Percentiles rank a stretch among this genome's conserved stretches.
phyloP scores from a whole-genome alignment of 2,888 invertebrate genomes.

The Oconnorella tubifera region DNA sequence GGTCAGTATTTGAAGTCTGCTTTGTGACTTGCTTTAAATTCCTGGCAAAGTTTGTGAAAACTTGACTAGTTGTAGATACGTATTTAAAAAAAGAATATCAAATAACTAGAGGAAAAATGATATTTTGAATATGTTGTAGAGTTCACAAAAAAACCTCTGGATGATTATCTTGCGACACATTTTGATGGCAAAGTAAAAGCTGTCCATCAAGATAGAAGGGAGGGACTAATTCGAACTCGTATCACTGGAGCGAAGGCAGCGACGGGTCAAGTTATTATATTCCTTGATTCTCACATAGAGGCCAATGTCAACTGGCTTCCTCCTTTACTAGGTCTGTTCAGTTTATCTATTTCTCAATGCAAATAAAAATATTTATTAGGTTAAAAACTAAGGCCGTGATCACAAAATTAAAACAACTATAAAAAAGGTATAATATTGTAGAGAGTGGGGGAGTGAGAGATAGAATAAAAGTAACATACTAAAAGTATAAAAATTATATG shows the following conservation, averaged over 20 bases:
- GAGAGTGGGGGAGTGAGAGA: too few relatives aligned
- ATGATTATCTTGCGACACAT: slow-evolving; percentile 68
- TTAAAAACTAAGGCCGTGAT: too few relatives aligned
- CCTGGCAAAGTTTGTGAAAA: too few relatives aligned
- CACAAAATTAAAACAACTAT: too few relatives aligned
- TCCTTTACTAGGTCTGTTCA: slow-evolving; percentile 11
- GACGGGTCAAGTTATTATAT: slow-evolving; percentile 38
- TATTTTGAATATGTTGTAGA: slow-evolving; percentile 51
- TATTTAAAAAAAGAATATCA: too few relatives aligned
- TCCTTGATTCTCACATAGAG: slow-evolving; percentile 56
- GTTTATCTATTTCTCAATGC: too few relatives aligned
- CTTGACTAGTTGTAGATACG: too few relatives aligned
- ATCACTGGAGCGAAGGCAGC: not conserved
- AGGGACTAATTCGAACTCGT: slow-evolving; percentile 68
- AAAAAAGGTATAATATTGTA: too few relatives aligned
- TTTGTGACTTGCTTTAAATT: too few relatives aligned
- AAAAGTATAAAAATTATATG: too few relatives aligned
- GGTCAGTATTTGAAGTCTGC: slow-evolving; percentile 22
- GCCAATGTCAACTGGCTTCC: slow-evolving; percentile 45
- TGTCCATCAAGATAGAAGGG: slow-evolving; percentile 44
- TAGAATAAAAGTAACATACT: too few relatives aligned
- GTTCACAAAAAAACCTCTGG: slow-evolving; percentile 64
- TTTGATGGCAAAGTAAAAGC: slow-evolving; percentile 68
- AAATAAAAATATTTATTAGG: too few relatives aligned
- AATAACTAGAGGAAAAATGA: not conserved